Base-by-base conservation (phyloP, 2,113 vertebrate genomes). In the Prionailurus bengalensis region DNA sequence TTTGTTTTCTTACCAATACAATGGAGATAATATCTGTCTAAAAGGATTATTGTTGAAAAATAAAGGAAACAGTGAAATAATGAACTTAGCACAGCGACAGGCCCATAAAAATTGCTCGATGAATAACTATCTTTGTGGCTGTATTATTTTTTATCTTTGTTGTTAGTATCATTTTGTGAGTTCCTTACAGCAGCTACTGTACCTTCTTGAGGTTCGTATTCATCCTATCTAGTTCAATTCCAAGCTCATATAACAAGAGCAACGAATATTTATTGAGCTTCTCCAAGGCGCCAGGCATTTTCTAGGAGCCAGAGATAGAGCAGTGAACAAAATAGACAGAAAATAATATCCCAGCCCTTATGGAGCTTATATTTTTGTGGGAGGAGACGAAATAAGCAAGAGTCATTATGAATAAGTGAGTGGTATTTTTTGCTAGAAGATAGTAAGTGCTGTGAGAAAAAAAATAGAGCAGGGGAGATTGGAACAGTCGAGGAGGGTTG, bases 231-330 rank as follows among this genome's bases (percentile, higher is more conserved):
- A 84, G 63, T 82, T 96, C 94, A 87, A 83, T 85, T 96, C 88
- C n/a, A 86, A 79, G 45, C 36, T 97, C 55, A 91, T 84, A 29
- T 53, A 88, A 61, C 25, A 25, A 89, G 91, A 95, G 92, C 90
- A 92, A 92, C 76, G 92, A 91, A 70, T 93, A 82, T 88, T 91
- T 97, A 84, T 85, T 70, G 89, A 94, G 92, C n/a, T 93, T 63
- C 45, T 97, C 68, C 33, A 65, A 86, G 39, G 73, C 73, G 61
- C 53, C 27, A 36, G 70, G 11, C 63, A 88, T 58, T 96, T 96
- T 84, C 76, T 80, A 88, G 45, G 45, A 95, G 53, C n/a, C 66
- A 55, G 61, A 61, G 42, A 95, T 89, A 88, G 3, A 93, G 58
- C 66, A 66, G 42, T 14, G 63, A 91, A 80, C 42, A 73, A 78